phyloP scores from a whole-genome alignment of 92 coral and sea anemone species.

The Pocillopora grandis region DNA sequence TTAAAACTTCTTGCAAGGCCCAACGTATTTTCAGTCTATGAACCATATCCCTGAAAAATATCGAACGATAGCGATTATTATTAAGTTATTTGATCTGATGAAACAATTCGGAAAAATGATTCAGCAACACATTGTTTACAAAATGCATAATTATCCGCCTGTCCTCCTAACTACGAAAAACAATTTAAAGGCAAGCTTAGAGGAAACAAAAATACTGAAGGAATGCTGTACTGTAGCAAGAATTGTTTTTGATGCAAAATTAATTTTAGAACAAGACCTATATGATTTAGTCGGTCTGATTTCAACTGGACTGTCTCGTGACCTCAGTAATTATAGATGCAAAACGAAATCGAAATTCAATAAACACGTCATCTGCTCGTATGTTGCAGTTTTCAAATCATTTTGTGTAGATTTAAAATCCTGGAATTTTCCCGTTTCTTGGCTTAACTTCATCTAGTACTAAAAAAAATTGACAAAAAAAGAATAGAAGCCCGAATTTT shows the following conservation, averaged over 20 bases:
- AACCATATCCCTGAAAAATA: constrained; percentile 31
- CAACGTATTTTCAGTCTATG: constrained; percentile 52
- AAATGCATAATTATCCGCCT: not conserved
- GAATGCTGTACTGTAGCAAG: no score
- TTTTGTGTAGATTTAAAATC: not conserved
- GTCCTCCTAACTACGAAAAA: no score
- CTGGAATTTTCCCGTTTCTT: not conserved
- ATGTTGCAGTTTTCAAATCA: not conserved
- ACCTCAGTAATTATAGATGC: not conserved
- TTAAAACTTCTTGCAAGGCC: constrained; percentile 63
- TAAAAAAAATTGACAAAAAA: not conserved
- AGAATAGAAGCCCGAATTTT: not conserved
- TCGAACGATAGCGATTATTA: not conserved
- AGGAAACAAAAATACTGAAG: no score
- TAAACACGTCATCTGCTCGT: not conserved
- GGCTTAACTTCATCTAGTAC: not conserved
- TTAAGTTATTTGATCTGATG: not conserved
- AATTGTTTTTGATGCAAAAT: no score
- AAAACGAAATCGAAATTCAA: not conserved
- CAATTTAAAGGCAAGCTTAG: no score
- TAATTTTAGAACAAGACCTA: no score
- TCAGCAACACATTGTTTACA: not conserved
- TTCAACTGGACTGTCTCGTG: not conserved
- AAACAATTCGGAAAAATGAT: not conserved
- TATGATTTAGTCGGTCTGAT: no score